Percentiles rank a stretch among this genome's conserved stretches.
These are phyloP conservation scores for Melanotaenia trifasciata DNA, from an alignment of 2,797 vertebrate genomes.

Conservation along the genomic window DNA sequence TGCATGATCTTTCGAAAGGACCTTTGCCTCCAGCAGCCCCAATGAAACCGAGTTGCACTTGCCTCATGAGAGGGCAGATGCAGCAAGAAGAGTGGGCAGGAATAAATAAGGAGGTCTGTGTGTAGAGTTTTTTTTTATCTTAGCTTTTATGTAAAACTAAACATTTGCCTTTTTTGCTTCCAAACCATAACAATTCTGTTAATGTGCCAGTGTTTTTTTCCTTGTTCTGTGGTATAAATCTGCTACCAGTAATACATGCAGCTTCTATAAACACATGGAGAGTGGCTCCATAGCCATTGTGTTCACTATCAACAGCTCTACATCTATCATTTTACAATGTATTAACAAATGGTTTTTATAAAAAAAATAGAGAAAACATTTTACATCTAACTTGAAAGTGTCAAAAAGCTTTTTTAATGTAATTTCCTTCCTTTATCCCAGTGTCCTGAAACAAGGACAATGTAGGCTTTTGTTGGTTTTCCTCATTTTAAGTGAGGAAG, in stretches of 20 bases:
- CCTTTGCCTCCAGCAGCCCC: slow-evolving; percentile 12
- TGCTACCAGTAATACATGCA: no score
- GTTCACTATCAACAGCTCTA: neutral
- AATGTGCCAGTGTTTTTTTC: no score
- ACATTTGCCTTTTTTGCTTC: no score
- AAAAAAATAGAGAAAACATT: slow-evolving; percentile 1
- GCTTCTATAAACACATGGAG: neutral
- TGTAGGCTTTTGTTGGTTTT: slow-evolving; percentile 8
- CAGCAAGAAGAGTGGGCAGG: slow-evolving; percentile 25
- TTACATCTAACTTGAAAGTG: slow-evolving; percentile 18
- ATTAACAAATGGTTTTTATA: neutral
- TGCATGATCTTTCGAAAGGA: neutral
- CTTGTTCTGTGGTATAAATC: no score
- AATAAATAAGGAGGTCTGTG: neutral
- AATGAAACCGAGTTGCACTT: slow-evolving; percentile 25
- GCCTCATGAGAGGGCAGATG: slow-evolving; percentile 30
- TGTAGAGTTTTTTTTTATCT: neutral
- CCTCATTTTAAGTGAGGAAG: slow-evolving; percentile 31
- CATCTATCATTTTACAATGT: slow-evolving; percentile 14
- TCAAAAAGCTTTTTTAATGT: slow-evolving; percentile 21
- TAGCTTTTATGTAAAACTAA: no score
- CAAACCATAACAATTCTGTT: no score
- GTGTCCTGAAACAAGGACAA: slow-evolving; percentile 9
- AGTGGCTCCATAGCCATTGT: neutral
- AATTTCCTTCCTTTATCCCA: slow-evolving; percentile 28